A percentile compares a stretch with the other conserved stretches of the same genome.
These are phyloP conservation scores for Sebastolobus altivelis DNA, from an alignment of 2,797 vertebrate genomes.

Conservation along the genomic window DNA sequence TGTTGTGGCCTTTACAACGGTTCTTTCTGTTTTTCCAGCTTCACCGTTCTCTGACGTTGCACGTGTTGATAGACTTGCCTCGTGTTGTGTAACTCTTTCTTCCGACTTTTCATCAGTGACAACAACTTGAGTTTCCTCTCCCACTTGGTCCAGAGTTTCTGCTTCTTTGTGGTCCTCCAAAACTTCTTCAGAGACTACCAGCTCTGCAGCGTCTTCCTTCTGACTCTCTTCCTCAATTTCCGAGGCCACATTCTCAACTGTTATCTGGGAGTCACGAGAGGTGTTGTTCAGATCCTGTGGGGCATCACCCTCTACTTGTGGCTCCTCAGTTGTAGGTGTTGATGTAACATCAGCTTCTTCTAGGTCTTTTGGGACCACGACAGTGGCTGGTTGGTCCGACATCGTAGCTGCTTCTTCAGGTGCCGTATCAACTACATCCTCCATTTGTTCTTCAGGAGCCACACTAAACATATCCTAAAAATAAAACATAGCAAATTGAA, in stretches of 20 bases:
- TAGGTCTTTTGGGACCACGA: conserved; percentile 19
- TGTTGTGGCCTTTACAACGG: not conserved
- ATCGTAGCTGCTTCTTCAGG: not conserved
- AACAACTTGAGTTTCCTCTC: not conserved
- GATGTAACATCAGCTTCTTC: conserved; percentile 12
- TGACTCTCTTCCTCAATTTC: conserved; percentile 45
- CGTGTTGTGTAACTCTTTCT: not conserved
- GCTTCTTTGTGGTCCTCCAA: not conserved
- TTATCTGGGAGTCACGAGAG: conserved; percentile 36
- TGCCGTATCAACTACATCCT: conserved; percentile 3
- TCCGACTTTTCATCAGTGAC: not conserved
- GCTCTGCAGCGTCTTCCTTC: not conserved
- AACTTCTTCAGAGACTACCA: conserved; percentile 2
- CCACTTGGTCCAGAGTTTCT: not conserved
- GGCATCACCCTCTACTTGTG: conserved; percentile 4
- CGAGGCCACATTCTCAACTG: conserved; percentile 62
- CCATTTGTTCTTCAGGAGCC: conserved; percentile 22
- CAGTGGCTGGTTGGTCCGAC: conserved; percentile 1
- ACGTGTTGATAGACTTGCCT: not conserved
- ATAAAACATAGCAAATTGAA: conserved; percentile 4
- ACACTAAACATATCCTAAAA: conserved; percentile 46
- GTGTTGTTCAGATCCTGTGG: conserved; percentile 9
- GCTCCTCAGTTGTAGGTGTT: not conserved
- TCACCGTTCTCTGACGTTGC: not conserved
- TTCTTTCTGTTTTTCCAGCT: not conserved